Evolutionary conservation across 1,140 invertebrate genomes (phyloP).

Genomic region (Manduca sexta): DNA sequence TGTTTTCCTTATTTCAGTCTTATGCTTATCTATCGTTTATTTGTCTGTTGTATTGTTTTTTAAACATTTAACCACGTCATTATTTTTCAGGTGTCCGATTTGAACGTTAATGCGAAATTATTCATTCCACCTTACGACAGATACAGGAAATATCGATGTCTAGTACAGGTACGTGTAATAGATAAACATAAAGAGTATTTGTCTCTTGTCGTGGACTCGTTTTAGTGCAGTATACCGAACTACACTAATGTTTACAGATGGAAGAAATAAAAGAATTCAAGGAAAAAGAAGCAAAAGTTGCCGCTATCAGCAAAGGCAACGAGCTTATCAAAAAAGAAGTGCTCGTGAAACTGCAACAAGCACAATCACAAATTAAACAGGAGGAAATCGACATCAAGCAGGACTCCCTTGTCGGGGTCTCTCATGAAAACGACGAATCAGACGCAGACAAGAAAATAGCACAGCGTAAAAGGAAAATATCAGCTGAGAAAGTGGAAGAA

Average conservation of each 20-base stretch:
- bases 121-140: constrained; percentile 51
- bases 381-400: constrained; percentile 13
- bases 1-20: too few species aligned
- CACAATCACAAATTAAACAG: constrained; percentile 22
- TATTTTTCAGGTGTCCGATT: constrained; percentile 31
- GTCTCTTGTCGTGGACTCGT: too few species aligned
- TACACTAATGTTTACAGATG: constrained; percentile 26
- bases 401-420: not conserved
- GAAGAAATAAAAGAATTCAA: constrained; percentile 47
- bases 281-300: constrained; percentile 48
- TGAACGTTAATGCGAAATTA: constrained; percentile 38
- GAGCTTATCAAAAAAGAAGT: constrained; percentile 47
- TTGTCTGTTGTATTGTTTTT: too few species aligned
- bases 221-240: not conserved
- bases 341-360: constrained; percentile 34
- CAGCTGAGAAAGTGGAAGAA: constrained; percentile 19
- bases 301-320: constrained; percentile 43
- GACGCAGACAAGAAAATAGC: constrained; percentile 9
- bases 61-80: too few species aligned
- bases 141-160: constrained; percentile 42
- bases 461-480: constrained; percentile 40
- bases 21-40: too few species aligned
- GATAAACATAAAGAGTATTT: too few species aligned
- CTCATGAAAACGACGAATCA: constrained; percentile 5
- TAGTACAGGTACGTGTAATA: constrained; percentile 34